Percentiles rank a stretch among this genome's conserved stretches.
Conservation (phyloP, 2,888 invertebrate species). For the Aspidiotus rigidus region DNA sequence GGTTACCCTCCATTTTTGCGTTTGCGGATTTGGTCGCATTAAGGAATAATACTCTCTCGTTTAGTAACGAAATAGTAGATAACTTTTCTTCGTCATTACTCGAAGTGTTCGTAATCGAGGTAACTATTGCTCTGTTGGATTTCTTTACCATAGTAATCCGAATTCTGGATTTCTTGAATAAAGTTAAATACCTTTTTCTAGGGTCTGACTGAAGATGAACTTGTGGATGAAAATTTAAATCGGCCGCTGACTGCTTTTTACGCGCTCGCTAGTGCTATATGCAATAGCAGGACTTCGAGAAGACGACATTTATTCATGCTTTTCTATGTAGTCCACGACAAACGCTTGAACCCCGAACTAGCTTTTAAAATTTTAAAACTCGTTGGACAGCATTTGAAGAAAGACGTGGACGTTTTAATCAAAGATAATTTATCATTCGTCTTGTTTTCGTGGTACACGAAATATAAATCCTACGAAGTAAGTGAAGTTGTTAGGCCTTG, state of each 20-base stretch:
- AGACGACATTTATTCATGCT: conserved; percentile 50
- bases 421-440: conserved; percentile 47
- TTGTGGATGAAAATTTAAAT: conserved; percentile 51
- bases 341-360: conserved; percentile 42
- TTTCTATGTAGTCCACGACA: conserved; percentile 48
- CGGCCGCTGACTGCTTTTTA: conserved; percentile 52
- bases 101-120: neutral
- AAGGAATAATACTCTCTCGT: no score
- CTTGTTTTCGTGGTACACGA: conserved; percentile 47
- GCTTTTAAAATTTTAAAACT: conserved; percentile 46
- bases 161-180: no score
- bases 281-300: conserved; percentile 47
- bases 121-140: neutral
- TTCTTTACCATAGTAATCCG: no score
- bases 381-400: conserved; percentile 41
- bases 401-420: conserved; percentile 41
- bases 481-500: neutral
- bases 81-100: neutral
- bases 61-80: neutral
- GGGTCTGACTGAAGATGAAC: conserved; percentile 42
- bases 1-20: conserved; percentile 7
- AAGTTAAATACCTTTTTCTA: neutral
- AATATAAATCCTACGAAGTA: conserved; percentile 35
- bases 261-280: conserved; percentile 49
- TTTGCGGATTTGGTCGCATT: neutral